Percentiles rank a stretch among this genome's conserved stretches.
Evolutionary conservation across 2,113 vertebrate species (phyloP).

Genomic region (Semicossyphus pulcher): DNA sequence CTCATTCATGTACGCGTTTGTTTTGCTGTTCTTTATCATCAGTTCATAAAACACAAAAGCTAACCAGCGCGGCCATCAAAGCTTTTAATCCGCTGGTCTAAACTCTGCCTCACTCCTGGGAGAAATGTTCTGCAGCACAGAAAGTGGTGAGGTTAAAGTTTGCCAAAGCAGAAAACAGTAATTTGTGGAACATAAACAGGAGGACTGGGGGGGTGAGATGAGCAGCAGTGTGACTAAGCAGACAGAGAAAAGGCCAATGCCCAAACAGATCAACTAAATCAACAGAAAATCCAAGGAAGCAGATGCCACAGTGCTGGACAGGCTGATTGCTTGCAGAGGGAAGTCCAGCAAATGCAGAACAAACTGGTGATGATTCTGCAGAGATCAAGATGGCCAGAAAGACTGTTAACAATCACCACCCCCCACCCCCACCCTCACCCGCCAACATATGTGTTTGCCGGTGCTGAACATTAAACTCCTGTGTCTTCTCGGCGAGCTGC

Average conservation of each 20-base stretch:
- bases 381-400: not conserved
- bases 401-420: slow-evolving; percentile 23
- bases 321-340: slow-evolving; percentile 8
- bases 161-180: slow-evolving; percentile 12
- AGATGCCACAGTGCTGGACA: slow-evolving; percentile 31
- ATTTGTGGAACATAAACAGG: slow-evolving; percentile 11
- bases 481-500: slow-evolving; percentile 48
- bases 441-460: slow-evolving; percentile 36
- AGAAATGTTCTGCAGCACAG: not conserved
- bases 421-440: not conserved
- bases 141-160: slow-evolving; percentile 4
- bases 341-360: not conserved
- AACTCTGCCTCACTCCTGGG: not conserved
- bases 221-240: slow-evolving; percentile 18
- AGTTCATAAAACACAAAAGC: slow-evolving; percentile 8
- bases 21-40: slow-evolving; percentile 18
- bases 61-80: not conserved
- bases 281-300: slow-evolving; percentile 38
- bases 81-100: slow-evolving; percentile 18
- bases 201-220: not conserved
- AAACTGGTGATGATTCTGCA: not conserved
- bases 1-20: slow-evolving; percentile 27
- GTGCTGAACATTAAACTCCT: slow-evolving; percentile 48
- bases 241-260: slow-evolving; percentile 5
- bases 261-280: slow-evolving; percentile 25